Base-by-base conservation (phyloP, 2,888 invertebrate species). In the Tenthredo livida region DNA sequence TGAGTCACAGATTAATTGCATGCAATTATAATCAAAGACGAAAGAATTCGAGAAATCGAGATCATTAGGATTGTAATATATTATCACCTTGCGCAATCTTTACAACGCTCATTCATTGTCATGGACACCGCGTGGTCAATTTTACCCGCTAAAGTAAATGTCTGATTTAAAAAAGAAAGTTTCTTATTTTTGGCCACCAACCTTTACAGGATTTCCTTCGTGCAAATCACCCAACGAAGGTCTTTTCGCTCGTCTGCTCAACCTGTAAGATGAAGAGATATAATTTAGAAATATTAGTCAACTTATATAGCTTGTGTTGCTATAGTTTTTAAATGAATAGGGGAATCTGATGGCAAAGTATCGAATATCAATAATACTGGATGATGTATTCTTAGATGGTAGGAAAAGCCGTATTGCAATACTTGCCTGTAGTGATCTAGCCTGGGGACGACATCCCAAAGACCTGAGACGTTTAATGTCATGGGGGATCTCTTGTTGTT, bases 201-300 rank as follows among this genome's bases (percentile, higher is more conserved):
- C 95, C 93, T 94, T 94, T 84, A 92, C 89, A 65, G 91, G 90
- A 88, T 91, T 92, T 85, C 94, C 94, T 87, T 95, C 95, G 90
- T 98, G 97, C 72, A 98, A 94, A 90, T 97, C 97, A 29, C 97
- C 97, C 85, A 98, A 94, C 37, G 97, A 97, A 0, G 98, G 98
- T 87, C 98, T 95, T 92, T 97, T 97, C 0, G 97, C 96, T 88
- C 97, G 94, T 90, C 96, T 96, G 84, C 93, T 93, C 85, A 92
- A 87, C 87, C 93, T 93, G 86, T 29, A 87, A 89, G 86, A 86
- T 5, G 40, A 40, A 84, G 1, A 80, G n/a, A 29, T 85, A 33
- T 67, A 58, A 29, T 33, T 40, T 21, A 40, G 4, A 7, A 61
- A 37, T 61, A 33, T 17, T n/a, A 0, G 25, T 25, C 33, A 10